phyloP scores from a whole-genome alignment of 92 coral and sea anemone genomes.

The Palythoa grandis region DNA sequence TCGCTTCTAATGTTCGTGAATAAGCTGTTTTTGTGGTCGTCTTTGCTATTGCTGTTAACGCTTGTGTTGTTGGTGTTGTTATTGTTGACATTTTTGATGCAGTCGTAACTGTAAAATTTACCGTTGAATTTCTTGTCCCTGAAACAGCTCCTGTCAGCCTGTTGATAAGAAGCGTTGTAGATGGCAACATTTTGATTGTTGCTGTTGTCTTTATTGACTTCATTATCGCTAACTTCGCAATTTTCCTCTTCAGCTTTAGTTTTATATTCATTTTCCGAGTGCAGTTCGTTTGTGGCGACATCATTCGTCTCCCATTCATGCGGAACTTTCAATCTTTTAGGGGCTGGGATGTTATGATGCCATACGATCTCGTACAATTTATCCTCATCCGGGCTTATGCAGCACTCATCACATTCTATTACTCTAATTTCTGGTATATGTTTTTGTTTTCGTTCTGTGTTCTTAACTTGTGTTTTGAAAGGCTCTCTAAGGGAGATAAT shows the following conservation, averaged over 20 bases:
- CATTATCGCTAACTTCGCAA: not conserved
- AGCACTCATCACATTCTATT: not conserved
- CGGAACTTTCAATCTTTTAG: not conserved
- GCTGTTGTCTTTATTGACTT: not conserved
- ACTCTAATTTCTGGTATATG: not conserved
- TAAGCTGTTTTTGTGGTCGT: not conserved
- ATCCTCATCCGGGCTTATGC: not conserved
- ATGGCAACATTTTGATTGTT: not conserved
- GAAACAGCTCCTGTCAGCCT: not conserved
- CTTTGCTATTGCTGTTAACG: not conserved
- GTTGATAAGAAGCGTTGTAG: not conserved
- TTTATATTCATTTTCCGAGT: not conserved
- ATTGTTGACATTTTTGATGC: not conserved
- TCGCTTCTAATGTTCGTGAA: not conserved
- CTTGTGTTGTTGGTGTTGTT: not conserved
- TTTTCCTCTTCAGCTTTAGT: not conserved
- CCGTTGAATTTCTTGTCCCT: not conserved
- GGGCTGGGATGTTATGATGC: not conserved
- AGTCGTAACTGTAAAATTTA: not conserved
- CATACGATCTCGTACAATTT: not conserved
- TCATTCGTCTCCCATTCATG: not conserved
- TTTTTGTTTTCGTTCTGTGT: not conserved
- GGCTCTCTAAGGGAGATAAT: not conserved
- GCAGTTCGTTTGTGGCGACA: not conserved
- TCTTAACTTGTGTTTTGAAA: not conserved